These are phyloP conservation scores for Oligia fasciuncula DNA, from an alignment of 2,888 invertebrate species.

Conservation along the genomic window DNA sequence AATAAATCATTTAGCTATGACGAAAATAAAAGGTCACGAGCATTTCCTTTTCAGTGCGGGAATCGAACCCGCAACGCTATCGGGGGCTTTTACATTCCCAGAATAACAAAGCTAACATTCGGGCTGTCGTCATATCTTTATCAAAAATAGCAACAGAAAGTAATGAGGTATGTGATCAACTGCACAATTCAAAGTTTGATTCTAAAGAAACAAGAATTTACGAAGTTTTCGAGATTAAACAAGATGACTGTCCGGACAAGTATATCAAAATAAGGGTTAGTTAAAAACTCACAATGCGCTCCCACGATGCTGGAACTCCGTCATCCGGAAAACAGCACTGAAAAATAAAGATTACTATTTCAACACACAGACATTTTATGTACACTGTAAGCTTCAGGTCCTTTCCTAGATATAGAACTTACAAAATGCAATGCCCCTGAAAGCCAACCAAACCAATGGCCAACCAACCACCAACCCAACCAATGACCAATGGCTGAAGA, in stretches of 20 bases:
- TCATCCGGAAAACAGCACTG: conserved; percentile 20
- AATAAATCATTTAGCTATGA: not conserved
- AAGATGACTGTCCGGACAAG: too few species aligned
- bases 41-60: not conserved
- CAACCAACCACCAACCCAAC: too few species aligned
- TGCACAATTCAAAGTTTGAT: not conserved
- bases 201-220: not conserved
- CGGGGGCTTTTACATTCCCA: not conserved
- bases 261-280: not conserved
- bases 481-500: not conserved
- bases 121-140: not conserved
- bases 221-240: not conserved
- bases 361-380: not conserved
- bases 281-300: conserved; percentile 29
- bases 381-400: not conserved
- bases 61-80: not conserved
- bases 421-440: not conserved
- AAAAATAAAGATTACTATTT: conserved; percentile 32
- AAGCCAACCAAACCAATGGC: too few species aligned
- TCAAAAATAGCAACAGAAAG: not conserved
- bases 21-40: not conserved
- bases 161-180: not conserved
- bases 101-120: not conserved
- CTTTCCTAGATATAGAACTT: not conserved
- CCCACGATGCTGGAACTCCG: not conserved